Percentiles rank a stretch among this genome's conserved stretches.
Conservation (phyloP, 1,140 invertebrate genomes). For the Drosophila teissieri region DNA sequence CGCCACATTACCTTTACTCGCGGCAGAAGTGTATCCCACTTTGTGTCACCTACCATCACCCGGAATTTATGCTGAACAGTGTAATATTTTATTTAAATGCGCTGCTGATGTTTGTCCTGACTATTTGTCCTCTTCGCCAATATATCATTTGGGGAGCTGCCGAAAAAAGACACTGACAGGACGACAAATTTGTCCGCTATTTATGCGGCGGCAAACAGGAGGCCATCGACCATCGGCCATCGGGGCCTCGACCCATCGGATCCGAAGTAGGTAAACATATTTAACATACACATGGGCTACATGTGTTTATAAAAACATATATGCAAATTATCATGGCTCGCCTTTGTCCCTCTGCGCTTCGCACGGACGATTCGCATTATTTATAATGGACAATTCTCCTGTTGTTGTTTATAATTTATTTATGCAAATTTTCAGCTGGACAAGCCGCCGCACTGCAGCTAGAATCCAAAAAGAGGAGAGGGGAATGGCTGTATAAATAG, state of each 20-base stretch:
- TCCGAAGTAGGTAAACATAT: conserved; percentile 62
- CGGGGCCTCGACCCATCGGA: conserved; percentile 19
- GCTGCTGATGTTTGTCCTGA: conserved; percentile 39
- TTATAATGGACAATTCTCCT: conserved; percentile 68
- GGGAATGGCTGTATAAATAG: conserved; percentile 48
- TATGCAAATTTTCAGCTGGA: conserved; percentile 62
- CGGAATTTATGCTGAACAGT: conserved; percentile 38
- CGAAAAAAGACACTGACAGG: conserved; percentile 60
- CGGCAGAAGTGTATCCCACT: too few relatives aligned
- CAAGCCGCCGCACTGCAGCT: conserved; percentile 33
- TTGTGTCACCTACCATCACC: not conserved
- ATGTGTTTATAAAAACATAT: conserved; percentile 40
- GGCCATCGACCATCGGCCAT: not conserved
- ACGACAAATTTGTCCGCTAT: conserved; percentile 66
- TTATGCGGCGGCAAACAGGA: conserved; percentile 50
- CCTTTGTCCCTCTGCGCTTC: conserved; percentile 31
- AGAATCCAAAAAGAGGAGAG: not conserved
- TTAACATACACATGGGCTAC: conserved; percentile 37
- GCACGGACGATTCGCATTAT: conserved; percentile 43
- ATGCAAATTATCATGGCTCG: conserved; percentile 50
- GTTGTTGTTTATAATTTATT: conserved; percentile 80
- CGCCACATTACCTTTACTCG: too few relatives aligned
- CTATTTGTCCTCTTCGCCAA: conserved; percentile 41
- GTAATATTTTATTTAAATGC: conserved; percentile 74
- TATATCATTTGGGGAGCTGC: conserved; percentile 62